phyloP scores from a whole-genome alignment of 1,140 invertebrate genomes.

The Halictus rubicundus region DNA sequence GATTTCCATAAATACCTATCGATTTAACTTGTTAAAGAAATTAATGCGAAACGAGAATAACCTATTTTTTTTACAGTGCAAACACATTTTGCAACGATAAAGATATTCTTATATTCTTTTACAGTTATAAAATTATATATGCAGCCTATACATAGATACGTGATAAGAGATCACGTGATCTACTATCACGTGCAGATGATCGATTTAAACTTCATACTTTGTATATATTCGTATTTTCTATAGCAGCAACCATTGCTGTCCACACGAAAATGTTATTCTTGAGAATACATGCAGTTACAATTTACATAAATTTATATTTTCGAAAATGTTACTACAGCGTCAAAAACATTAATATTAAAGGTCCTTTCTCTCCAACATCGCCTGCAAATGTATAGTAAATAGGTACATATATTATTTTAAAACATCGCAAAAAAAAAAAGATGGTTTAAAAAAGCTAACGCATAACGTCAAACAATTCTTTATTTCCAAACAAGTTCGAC shows the following conservation, averaged over 20 bases:
- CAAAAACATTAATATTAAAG: background rate
- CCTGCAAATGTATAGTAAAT: too few species aligned
- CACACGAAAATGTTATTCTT: background rate
- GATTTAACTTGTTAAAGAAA: background rate
- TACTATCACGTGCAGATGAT: conserved; percentile 28
- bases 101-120: conserved; percentile 1
- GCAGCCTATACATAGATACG: background rate
- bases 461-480: background rate
- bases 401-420: background rate
- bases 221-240: conserved; percentile 10
- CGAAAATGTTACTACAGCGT: too few species aligned
- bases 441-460: background rate
- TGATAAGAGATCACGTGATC: conserved; percentile 35
- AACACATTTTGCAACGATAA: background rate
- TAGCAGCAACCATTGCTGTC: background rate
- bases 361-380: background rate
- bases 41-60: background rate
- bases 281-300: background rate
- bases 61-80: background rate
- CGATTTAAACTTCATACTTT: conserved; percentile 34
- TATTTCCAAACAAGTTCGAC: background rate
- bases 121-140: background rate
- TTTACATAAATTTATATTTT: background rate
- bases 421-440: background rate
- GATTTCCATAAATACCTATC: background rate